Evolutionary conservation across 2,888 invertebrate genomes (phyloP).

Genomic region (Stenotaenia linearis): DNA sequence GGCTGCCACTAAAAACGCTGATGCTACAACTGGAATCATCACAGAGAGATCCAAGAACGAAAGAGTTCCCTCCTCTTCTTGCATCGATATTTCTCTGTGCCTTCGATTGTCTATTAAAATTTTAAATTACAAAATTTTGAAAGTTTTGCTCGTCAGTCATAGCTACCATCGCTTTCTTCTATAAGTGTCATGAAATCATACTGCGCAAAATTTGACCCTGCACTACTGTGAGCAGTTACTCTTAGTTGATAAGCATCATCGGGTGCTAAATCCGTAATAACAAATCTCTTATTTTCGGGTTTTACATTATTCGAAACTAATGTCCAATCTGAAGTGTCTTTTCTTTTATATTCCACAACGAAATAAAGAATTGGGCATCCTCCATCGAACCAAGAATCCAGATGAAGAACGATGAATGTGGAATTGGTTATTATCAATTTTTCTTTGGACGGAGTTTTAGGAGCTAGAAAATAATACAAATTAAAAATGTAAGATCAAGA

Average conservation of each 20-base stretch:
- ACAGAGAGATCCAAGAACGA: neutral
- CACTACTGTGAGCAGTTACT: slow-evolving; percentile 36
- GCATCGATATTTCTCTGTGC: neutral
- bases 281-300: slow-evolving; percentile 37
- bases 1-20: neutral
- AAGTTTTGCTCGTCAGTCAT: neutral
- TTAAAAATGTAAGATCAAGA: neutral
- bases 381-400: slow-evolving; percentile 36
- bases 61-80: neutral
- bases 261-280: slow-evolving; percentile 34
- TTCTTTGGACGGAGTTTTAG: slow-evolving; percentile 35
- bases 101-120: neutral
- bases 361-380: slow-evolving; percentile 37
- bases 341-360: slow-evolving; percentile 35
- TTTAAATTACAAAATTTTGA: neutral
- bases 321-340: slow-evolving; percentile 35
- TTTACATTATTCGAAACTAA: slow-evolving; percentile 40
- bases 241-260: slow-evolving; percentile 33
- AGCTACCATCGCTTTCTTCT: neutral
- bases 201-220: slow-evolving; percentile 32
- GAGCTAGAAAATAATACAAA: slow-evolving; percentile 30
- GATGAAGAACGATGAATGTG: slow-evolving; percentile 31
- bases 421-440: slow-evolving; percentile 34
- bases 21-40: neutral
- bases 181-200: slow-evolving; percentile 35